These are phyloP conservation scores for Falco columbarius DNA, from an alignment of 2,797 vertebrate species.

Conservation along the genomic window DNA sequence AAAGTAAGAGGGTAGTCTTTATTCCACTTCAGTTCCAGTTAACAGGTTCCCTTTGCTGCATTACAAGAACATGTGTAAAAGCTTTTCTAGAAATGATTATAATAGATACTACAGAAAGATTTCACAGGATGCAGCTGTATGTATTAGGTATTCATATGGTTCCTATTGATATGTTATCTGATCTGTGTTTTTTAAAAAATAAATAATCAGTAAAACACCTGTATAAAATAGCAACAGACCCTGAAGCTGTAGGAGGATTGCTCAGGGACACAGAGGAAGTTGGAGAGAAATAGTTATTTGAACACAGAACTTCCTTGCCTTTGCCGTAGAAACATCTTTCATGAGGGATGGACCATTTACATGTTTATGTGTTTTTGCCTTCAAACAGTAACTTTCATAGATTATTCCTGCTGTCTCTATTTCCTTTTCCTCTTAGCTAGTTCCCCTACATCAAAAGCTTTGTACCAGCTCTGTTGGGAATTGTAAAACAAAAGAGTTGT, in stretches of 20 bases:
- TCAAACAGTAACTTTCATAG: background rate
- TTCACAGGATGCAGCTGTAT: background rate
- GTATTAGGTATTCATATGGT: background rate
- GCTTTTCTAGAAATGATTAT: background rate
- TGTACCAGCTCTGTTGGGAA: background rate
- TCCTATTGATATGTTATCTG: background rate
- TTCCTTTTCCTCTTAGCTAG: conserved; percentile 13
- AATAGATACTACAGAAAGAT: background rate
- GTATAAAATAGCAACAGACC: background rate
- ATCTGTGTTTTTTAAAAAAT: background rate
- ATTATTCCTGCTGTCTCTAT: conserved; percentile 1
- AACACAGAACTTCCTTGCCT: conserved; percentile 28
- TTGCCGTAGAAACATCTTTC: background rate
- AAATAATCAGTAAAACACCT: background rate
- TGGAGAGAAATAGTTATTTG: background rate
- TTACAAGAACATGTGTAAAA: background rate
- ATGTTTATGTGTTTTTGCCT: conserved; percentile 14
- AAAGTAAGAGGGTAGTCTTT: background rate
- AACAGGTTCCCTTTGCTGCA: background rate
- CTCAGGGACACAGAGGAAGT: background rate
- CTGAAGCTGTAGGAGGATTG: background rate
- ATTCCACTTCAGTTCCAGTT: background rate
- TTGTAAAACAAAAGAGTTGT: background rate
- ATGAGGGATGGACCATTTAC: background rate
- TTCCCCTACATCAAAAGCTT: background rate